Conservation (phyloP, 1,140 invertebrate species). For the Drosophila santomea region DNA sequence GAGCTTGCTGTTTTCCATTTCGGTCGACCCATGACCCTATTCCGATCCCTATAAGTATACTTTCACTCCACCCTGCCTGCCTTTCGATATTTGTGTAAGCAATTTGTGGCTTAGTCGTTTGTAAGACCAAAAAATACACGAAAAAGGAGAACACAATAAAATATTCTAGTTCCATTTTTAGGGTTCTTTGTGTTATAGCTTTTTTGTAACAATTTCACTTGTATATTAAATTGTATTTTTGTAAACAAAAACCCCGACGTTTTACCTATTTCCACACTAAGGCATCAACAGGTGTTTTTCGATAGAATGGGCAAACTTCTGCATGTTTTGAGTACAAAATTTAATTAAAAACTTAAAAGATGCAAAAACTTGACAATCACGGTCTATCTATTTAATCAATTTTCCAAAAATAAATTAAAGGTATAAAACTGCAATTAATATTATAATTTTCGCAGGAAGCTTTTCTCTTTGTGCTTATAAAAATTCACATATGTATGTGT, state of each 20-base stretch:
- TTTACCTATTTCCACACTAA: not conserved
- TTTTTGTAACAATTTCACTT: conserved; percentile 52
- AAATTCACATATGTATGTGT: too few relatives aligned
- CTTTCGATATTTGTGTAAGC: conserved; percentile 55
- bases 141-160: conserved; percentile 29
- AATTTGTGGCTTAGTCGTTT: conserved; percentile 75
- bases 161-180: conserved; percentile 56
- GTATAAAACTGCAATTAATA: too few relatives aligned
- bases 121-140: conserved; percentile 68
- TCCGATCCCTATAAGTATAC: conserved; percentile 28
- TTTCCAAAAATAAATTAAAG: too few relatives aligned
- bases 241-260: conserved; percentile 25
- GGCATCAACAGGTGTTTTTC: not conserved
- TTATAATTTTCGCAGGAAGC: too few relatives aligned
- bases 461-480: too few relatives aligned
- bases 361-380: too few relatives aligned
- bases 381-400: too few relatives aligned
- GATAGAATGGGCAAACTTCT: too few relatives aligned
- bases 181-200: conserved; percentile 51
- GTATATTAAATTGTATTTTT: conserved; percentile 76
- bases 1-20: conserved; percentile 52
- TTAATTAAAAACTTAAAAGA: too few relatives aligned
- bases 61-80: conserved; percentile 21
- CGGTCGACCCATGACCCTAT: conserved; percentile 29
- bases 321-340: too few relatives aligned